Percentiles rank a stretch among this genome's conserved stretches.
These are phyloP conservation scores for Caiman crocodilus DNA, from an alignment of 2,797 vertebrate genomes.

Conservation along the genomic window DNA sequence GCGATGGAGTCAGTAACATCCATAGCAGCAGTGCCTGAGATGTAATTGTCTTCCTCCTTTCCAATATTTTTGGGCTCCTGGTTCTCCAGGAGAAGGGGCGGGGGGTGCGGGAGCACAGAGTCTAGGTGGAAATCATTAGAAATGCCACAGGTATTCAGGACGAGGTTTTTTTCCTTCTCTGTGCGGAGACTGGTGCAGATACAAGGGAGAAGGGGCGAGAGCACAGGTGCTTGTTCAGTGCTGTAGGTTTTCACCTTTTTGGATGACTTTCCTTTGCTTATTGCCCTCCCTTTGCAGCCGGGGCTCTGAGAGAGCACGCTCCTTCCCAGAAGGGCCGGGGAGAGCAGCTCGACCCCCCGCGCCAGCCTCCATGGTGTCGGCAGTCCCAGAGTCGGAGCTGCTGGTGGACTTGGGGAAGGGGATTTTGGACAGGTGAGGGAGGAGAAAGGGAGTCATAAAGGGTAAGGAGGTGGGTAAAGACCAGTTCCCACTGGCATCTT, in stretches of 20 bases:
- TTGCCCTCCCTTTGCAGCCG: background rate
- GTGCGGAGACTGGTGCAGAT: background rate
- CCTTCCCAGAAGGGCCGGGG: background rate
- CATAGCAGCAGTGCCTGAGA: background rate
- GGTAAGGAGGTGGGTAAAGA: background rate
- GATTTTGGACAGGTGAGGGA: background rate
- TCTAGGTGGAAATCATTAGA: background rate
- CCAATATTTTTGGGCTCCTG: constrained; percentile 5
- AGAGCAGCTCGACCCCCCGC: background rate
- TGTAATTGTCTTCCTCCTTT: background rate
- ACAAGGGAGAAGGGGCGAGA: background rate
- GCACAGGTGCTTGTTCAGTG: no score
- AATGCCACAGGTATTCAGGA: constrained; percentile 22
- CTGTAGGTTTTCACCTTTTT: no score
- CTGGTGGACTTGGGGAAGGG: background rate
- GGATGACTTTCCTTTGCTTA: no score
- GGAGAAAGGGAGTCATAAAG: background rate
- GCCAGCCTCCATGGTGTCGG: background rate
- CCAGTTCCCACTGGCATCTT: background rate
- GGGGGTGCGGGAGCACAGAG: background rate
- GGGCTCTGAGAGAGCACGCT: background rate
- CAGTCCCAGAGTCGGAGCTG: background rate
- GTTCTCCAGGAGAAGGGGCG: background rate
- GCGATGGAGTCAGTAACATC: background rate
- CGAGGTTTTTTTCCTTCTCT: background rate